Evolutionary conservation across 2,797 vertebrate species (phyloP).

Genomic region (Pristis pectinata): DNA sequence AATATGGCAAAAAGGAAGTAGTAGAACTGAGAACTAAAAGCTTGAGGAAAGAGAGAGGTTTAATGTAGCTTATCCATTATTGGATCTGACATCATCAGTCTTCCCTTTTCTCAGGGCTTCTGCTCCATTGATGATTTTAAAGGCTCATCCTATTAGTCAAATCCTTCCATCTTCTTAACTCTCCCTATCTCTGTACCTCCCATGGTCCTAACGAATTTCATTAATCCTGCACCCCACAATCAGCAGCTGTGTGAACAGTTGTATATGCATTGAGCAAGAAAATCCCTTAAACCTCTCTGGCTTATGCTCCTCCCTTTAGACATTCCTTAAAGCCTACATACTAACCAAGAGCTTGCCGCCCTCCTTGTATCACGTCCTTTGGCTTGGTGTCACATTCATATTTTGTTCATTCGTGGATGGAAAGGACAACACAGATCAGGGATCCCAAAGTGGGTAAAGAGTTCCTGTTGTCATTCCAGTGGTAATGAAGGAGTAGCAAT

Average conservation of each 20-base stretch:
- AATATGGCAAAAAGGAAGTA: no score
- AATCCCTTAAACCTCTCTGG: neutral
- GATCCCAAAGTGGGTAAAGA: no score
- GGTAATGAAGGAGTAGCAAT: no score
- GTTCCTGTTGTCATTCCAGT: no score
- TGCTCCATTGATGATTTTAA: neutral
- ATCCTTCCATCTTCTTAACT: neutral
- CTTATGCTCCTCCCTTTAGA: neutral
- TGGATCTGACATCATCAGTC: no score
- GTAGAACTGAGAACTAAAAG: no score
- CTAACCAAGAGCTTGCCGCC: neutral
- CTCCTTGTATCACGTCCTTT: neutral
- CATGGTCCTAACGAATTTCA: neutral
- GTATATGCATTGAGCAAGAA: neutral
- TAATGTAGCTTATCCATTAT: no score
- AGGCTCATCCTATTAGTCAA: neutral
- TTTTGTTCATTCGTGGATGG: no score
- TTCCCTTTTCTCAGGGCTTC: no score
- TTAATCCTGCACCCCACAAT: neutral
- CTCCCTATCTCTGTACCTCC: neutral
- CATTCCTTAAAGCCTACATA: neutral
- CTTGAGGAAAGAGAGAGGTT: no score
- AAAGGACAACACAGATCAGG: no score
- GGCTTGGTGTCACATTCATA: neutral
- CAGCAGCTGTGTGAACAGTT: neutral